Evolutionary conservation across 2,888 invertebrate species (phyloP).

Genomic region (Poecilobothrus nobilitatus): DNA sequence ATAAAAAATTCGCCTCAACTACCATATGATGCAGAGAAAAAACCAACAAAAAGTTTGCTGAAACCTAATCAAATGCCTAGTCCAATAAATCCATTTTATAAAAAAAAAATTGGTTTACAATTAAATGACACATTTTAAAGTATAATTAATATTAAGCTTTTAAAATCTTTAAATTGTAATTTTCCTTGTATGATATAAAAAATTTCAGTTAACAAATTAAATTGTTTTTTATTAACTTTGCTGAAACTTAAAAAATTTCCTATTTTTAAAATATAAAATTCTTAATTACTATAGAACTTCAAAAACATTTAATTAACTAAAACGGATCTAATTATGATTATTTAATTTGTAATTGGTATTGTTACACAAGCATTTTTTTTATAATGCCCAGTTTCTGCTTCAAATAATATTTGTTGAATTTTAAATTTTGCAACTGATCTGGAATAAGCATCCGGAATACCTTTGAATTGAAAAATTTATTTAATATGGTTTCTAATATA

Average conservation of each 20-base stretch:
- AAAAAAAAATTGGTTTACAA: conserved; percentile 41
- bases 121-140: conserved; percentile 8
- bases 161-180: neutral
- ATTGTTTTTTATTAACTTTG: no score
- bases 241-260: no score
- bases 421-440: conserved; percentile 36
- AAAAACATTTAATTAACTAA: no score
- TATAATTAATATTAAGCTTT: no score
- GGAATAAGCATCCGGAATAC: conserved; percentile 30
- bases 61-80: conserved; percentile 59
- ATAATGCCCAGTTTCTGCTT: conserved; percentile 35
- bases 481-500: neutral
- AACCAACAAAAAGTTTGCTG: conserved; percentile 62
- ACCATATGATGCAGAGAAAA: conserved; percentile 62
- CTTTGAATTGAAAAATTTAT: neutral
- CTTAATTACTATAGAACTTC: no score
- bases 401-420: conserved; percentile 36
- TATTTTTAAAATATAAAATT: no score
- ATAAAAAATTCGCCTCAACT: conserved; percentile 63
- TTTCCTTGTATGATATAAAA: neutral
- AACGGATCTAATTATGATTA: neutral
- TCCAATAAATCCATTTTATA: conserved; percentile 71
- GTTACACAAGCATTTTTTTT: conserved; percentile 21
- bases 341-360: conserved; percentile 21
- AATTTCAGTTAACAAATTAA: no score